phyloP scores from a whole-genome alignment of 2,113 vertebrate species.

The Smithornis capensis region DNA sequence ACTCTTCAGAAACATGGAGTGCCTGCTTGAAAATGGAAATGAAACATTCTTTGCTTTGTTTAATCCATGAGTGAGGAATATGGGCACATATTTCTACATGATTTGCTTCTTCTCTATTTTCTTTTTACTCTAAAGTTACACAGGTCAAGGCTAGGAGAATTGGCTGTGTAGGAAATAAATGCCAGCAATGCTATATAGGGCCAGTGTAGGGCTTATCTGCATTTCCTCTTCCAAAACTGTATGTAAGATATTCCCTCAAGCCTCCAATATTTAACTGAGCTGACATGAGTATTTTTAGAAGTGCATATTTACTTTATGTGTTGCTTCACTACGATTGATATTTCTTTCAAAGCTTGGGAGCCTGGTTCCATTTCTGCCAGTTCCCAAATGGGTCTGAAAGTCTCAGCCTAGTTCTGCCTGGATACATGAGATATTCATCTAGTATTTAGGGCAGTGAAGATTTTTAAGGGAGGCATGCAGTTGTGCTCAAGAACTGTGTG shows the following conservation, averaged over 20 bases:
- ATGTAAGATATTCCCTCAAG: not conserved
- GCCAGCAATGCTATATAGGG: not conserved
- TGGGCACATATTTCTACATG: not conserved
- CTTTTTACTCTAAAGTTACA: not conserved
- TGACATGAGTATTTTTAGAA: not conserved
- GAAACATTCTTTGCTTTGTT: not conserved
- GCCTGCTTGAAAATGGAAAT: not conserved
- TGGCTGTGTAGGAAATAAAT: not conserved
- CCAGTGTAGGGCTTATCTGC: not conserved
- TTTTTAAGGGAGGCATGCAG: not conserved
- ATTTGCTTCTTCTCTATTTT: not conserved
- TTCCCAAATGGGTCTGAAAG: not conserved
- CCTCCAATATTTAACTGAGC: not conserved
- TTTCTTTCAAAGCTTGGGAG: not conserved
- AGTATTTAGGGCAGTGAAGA: not conserved
- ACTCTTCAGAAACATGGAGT: not conserved
- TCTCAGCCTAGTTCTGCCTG: not conserved
- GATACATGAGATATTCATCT: not conserved
- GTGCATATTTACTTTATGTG: not conserved
- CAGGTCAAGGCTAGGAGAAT: not conserved
- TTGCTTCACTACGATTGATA: not conserved
- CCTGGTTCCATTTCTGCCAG: not conserved
- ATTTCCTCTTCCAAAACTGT: not conserved
- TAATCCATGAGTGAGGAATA: not conserved
- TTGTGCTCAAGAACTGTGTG: rapidly evolving